A percentile compares a stretch with the other conserved stretches of the same genome.
Evolutionary conservation across 2,797 vertebrate genomes (phyloP).

Genomic region (Manis pentadactyla): DNA sequence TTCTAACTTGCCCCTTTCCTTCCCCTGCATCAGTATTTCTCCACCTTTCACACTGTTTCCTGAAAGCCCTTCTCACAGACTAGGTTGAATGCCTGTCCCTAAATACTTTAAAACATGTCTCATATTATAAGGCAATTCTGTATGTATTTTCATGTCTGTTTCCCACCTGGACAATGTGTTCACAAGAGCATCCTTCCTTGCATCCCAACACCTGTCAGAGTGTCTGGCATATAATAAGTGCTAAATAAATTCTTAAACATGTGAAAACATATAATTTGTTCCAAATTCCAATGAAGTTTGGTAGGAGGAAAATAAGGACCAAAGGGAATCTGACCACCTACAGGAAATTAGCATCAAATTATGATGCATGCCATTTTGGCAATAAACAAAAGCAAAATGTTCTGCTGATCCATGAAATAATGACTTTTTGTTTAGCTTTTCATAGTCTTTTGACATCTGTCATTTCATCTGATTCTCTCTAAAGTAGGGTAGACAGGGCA

Average conservation of each 20-base stretch:
- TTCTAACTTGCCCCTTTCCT: background rate
- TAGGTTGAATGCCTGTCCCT: background rate
- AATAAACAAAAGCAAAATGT: slow-evolving; percentile 8
- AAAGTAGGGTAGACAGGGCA: background rate
- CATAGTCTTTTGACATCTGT: background rate
- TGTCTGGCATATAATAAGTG: background rate
- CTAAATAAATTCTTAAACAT: slow-evolving; percentile 11
- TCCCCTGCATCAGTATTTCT: background rate
- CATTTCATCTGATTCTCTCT: background rate
- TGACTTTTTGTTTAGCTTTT: background rate
- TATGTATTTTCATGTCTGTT: background rate
- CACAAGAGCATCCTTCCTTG: background rate
- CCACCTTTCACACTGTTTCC: background rate
- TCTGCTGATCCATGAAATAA: background rate
- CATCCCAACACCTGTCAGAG: background rate
- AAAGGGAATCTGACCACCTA: background rate
- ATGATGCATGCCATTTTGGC: background rate
- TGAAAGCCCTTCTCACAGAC: background rate
- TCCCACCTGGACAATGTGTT: background rate
- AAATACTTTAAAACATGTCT: background rate
- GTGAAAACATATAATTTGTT: background rate
- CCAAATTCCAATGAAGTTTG: background rate
- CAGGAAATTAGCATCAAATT: background rate
- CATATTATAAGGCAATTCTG: background rate
- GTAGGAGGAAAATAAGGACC: background rate